Evolutionary conservation across 1,140 invertebrate genomes (phyloP), one percentile per base, ranked within the genome.

Genomic region (Hydropsyche tenuis): DNA sequence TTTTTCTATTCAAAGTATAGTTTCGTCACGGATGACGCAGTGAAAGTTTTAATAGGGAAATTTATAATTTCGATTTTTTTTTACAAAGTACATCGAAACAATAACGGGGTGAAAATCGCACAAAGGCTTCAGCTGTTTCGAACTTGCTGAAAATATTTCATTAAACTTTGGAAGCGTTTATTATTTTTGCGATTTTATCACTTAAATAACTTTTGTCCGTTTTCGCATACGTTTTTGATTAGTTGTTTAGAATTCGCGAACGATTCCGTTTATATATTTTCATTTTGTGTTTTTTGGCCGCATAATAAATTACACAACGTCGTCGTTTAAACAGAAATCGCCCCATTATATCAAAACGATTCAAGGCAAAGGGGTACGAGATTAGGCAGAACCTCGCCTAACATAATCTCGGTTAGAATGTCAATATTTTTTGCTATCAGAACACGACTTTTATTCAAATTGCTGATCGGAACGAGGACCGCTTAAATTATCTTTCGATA

Each of bases 141-240:
- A 53, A 60, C 56, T 60, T 12, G 7, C n/a, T 12, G 23, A 60
- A 56, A 60, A 60, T 60, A 60, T 60, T 60, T 9, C 56, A 60
- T 60, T 25, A 2, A 60, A 60, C 56, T 23, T 60, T 60, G 11
- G 23, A 60, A 60, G 22, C 23, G 56, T 23, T 60, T 11, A 60
- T 60, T 60, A 60, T 60, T 60, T 60, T 60, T 60, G 56, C 23
- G 56, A 60, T 60, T 60, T 60, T 60, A 60, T 60, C 56, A 9
- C 23, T n/a, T 60, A 60, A 60, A 60, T 60, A 25, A 60, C 22
- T 60, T 60, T 60, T 0, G 20, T 20, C 56, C 9, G 22, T 60
- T 60, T 60, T 60, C 23, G 23, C 23, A 12, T 25, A 20, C 14
- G 56, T 27, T 60, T 60, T 60, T 60, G 11, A n/a, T 60, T 25